phyloP scores from a whole-genome alignment of 1,140 invertebrate species.

The Aphis craccivora region DNA sequence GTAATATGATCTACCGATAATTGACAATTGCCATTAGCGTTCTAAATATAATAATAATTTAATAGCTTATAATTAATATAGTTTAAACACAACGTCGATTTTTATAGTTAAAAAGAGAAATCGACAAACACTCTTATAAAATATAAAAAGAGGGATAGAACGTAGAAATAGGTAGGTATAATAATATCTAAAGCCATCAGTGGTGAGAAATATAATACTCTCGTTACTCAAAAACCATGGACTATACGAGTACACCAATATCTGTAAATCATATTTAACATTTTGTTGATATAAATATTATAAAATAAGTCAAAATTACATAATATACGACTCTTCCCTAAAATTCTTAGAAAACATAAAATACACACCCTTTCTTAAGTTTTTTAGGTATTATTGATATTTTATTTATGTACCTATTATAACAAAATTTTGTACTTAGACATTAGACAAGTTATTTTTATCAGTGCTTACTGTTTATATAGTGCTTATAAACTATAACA shows the following conservation, averaged over 20 bases:
- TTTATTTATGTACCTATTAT: background rate
- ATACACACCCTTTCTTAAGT: background rate
- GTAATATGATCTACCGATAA: background rate
- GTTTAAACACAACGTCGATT: background rate
- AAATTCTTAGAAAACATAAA: background rate
- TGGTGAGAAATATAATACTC: background rate
- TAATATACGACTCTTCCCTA: background rate
- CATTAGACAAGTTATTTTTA: background rate
- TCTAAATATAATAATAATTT: background rate
- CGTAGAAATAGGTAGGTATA: background rate
- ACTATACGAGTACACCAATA: too few species aligned
- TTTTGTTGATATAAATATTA: background rate
- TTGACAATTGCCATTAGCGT: background rate
- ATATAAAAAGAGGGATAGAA: background rate
- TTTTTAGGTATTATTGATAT: background rate
- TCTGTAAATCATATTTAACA: background rate
- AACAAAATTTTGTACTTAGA: background rate
- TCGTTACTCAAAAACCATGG: background rate
- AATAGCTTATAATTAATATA: background rate
- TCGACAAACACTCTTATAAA: background rate
- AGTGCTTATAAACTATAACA: background rate
- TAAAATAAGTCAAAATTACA: background rate
- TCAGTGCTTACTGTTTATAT: background rate
- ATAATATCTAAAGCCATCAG: background rate
- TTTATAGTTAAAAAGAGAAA: background rate